A percentile compares a stretch with the other conserved stretches of the same genome.
These are phyloP conservation scores for Anorthoa munda DNA, from an alignment of 2,888 invertebrate species.

Conservation along the genomic window DNA sequence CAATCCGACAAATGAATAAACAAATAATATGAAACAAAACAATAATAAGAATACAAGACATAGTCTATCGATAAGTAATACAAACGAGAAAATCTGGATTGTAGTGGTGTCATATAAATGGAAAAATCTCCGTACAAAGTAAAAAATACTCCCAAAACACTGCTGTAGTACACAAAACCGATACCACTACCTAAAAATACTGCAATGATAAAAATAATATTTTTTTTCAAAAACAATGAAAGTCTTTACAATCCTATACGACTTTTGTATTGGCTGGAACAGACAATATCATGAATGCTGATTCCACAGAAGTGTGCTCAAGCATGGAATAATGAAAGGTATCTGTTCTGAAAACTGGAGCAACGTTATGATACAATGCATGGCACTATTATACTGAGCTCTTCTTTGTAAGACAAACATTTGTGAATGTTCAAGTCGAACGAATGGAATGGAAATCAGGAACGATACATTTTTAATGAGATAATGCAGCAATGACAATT, in stretches of 20 bases:
- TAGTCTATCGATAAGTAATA: background rate
- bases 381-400: conserved; percentile 36
- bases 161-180: background rate
- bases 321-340: conserved; percentile 44
- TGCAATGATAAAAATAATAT: fast-evolving
- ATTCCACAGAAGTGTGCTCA: conserved; percentile 27
- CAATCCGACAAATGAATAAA: background rate
- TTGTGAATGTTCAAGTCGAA: conserved; percentile 12
- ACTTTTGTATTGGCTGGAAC: conserved; percentile 2
- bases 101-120: background rate
- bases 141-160: background rate
- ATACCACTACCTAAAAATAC: background rate
- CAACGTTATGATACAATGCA: conserved; percentile 42
- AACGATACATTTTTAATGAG: conserved; percentile 26
- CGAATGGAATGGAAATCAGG: conserved; percentile 17
- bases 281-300: conserved; percentile 38
- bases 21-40: too few relatives aligned
- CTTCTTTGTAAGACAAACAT: conserved; percentile 38
- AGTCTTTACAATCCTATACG: background rate
- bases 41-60: too few relatives aligned
- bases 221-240: background rate
- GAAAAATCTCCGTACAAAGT: background rate
- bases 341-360: conserved; percentile 48
- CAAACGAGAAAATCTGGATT: background rate
- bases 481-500: background rate